These are phyloP conservation scores for Glaucomys volans DNA, from an alignment of 2,113 vertebrate genomes.

Conservation along the genomic window DNA sequence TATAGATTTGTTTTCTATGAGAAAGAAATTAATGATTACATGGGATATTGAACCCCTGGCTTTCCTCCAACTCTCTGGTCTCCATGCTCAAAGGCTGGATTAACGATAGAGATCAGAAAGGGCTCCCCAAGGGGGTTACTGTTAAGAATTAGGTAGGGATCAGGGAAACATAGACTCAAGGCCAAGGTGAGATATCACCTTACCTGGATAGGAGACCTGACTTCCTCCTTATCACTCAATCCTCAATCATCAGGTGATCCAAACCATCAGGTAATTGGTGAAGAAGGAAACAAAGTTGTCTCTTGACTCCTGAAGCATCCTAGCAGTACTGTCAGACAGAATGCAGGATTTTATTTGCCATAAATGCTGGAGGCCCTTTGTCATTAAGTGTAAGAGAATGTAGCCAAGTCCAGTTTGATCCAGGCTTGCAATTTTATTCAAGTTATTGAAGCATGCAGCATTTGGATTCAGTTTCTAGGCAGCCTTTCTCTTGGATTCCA, in stretches of 20 bases:
- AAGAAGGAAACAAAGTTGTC: background rate
- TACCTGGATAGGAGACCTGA: background rate
- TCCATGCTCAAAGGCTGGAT: slow-evolving; percentile 39
- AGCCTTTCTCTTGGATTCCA: background rate
- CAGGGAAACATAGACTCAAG: background rate
- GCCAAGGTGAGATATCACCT: background rate
- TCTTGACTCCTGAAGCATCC: background rate
- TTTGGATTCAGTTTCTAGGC: background rate
- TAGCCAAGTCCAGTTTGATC: background rate
- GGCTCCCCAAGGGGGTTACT: background rate
- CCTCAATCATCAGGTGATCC: rapidly evolving
- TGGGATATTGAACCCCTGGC: slow-evolving; percentile 65
- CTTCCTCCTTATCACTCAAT: background rate
- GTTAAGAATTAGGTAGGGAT: background rate
- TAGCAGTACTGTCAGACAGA: background rate
- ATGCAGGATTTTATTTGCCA: background rate
- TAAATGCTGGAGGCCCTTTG: background rate
- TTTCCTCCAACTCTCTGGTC: slow-evolving; percentile 53
- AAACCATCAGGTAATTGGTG: background rate
- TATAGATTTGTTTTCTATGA: slow-evolving; percentile 77
- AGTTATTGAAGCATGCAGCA: background rate
- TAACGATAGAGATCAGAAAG: background rate
- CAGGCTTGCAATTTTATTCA: background rate
- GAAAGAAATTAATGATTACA: slow-evolving; percentile 75
- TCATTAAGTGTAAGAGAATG: background rate